Base-by-base conservation (phyloP, 2,113 vertebrate genomes). In the Taurulus bubalis region DNA sequence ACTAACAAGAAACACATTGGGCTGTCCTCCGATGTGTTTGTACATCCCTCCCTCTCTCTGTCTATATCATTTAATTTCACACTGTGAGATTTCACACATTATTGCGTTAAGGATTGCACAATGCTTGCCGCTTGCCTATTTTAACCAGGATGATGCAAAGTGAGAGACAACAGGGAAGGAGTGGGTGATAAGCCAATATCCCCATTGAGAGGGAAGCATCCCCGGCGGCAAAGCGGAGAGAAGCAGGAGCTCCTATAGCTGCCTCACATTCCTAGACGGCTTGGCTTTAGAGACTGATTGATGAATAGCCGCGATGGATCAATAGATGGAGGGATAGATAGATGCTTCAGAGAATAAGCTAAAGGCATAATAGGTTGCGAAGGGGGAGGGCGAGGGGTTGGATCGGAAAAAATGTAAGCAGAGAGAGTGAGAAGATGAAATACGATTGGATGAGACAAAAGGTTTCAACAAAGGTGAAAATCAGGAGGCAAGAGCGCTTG, bases 261-360 rank as follows among this genome's bases (percentile, higher is more conserved):
- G 67, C 71, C 64, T 53, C 49, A 42, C 71, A 73, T 77, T 71
- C 40, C 53, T 51, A 15, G 56, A 60, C 28, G 28, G 32, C 51
- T 70, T 36, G 20, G 28, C 51, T 76, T 72, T 36, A 45, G 73
- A 83, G 62, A 28, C 67, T 40, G 58, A 79, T 79, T 30, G 49
- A 80, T 66, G 73, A 62, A 74, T 79, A 18, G 79, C 59, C 71
- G 32, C 45, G 24, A 75, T 45, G 32, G 56, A 73, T 83, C 81
- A 18, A n/a, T 79, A 79, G 73, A 80, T 67, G 62, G 51, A 71
- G 34, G 47, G 45, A 83, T 34, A 15, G 69, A 83, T 72, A 8
- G 34, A 59, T 63, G 49, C 22, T 65, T 53, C 15, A 24, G 26
- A 62, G 47, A 66, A 45, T 11, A 42, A 70, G 36, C 40, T 47